Base-by-base conservation (phyloP, 53 echinoderm and acorn worm genomes). In the Hippasteria phrygiana region DNA sequence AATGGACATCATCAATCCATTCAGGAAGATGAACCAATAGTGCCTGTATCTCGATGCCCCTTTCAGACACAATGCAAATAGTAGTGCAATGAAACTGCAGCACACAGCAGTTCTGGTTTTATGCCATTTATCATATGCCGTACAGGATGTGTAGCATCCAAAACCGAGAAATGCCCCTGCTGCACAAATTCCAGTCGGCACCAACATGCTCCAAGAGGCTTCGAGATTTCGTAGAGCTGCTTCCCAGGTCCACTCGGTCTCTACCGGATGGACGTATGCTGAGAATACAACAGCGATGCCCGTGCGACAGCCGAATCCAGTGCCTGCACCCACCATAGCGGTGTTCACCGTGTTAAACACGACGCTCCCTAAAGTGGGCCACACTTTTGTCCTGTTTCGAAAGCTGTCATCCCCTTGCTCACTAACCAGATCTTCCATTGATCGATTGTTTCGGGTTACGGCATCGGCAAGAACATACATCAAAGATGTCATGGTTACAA, bases 201-300 rank as follows among this genome's bases (percentile, higher is more conserved):
- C 43, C 1, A 73, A 18, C 42, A 20, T 73, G 43, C 40, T 39
- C 81, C 64, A 80, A 1, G 79, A 59, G 12, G 26, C 11, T 36
- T 34, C 10, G 39, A 34, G 16, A 79, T 32, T 27, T 18, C 8
- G 5, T 39, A 12, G 27, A 32, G 13, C 20, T 14, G 13, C 14
- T 59, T 64, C 26, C 33, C 16, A 18, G 11, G 59, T 64, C 20
- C 24, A 33, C 41, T 73, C 4, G 20, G 43, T 29, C 62, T 80
- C 81, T 35, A 8, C 16, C 5, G 81, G 81, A 43, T 64, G 43
- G 32, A 41, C 12, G 37, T 43, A 59, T 35, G 43, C 63, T 7
- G 45, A 41, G 26, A 89, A 89, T 11, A 79, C 89, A 8, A 89
- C 78, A 27, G 79, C 89, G 41, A 89, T 77, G 11, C 89, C 89